Evolutionary conservation across 37 sponge, comb jelly and placozoan species (phyloP), one percentile per base, ranked within the genome.

Genomic region (Theonella swinhoei): DNA sequence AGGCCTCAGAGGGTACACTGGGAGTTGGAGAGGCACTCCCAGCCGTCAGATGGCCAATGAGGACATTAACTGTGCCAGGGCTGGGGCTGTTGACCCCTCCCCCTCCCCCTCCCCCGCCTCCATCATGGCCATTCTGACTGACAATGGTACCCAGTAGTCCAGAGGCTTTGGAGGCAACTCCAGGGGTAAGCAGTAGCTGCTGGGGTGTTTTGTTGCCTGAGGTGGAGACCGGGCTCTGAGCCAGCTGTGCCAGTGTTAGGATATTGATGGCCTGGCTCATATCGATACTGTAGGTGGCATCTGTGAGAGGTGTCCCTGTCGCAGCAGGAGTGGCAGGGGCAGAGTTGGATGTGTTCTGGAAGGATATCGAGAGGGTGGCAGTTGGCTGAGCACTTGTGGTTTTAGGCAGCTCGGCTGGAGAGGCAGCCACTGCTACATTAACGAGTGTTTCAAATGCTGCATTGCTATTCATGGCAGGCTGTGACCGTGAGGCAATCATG

Each of bases 381-480:
- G 72, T n/a, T 2, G 72, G 64, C 33, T 38, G 74, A 79, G 71
- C n/a, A 7, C 37, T 33, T 47, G 81, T 30, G 9, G 54, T 76
- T 31, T 72, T 72, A 0, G 83, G 87, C 20, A 91, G 71, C 25
- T 86, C 87, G n/a, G 87, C 91, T 0, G 88, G 92, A 23, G 78
- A 60, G 22, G 92, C 88, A 70, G 92, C 92, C 25, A 76, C 84
- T 4, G 92, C 92, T 0, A 83, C 92, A 42, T 91, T 91, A 9
- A 91, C 92, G 1, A 93, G 84, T 33, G 90, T 75, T 77, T 89
- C 94, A 67, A 89, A 87, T 0, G 84, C 83, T 0, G 88, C 29
- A 9, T 61, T 84, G 40, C 68, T 34, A 11, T 28, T 23, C 26
- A 32, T 58, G 0, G 72, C 59, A 22, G 39, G 58, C 42, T 31